phyloP scores from a whole-genome alignment of 2,113 vertebrate genomes.

The Crotalus viridis region DNA sequence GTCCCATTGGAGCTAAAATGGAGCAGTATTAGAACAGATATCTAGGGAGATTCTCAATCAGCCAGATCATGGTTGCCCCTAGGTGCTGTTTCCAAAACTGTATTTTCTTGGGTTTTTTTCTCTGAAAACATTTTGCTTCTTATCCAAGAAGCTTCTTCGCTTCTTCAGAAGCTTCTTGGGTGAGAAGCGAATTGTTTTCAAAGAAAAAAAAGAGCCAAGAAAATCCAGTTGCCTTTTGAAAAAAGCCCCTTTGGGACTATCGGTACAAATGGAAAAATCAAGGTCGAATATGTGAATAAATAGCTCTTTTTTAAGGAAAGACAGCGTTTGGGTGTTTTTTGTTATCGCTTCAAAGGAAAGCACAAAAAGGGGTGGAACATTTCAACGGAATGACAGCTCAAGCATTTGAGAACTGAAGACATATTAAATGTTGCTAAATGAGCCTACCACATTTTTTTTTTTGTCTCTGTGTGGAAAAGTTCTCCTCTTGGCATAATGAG shows the following conservation, averaged over 20 bases:
- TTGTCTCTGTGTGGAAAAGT: neutral
- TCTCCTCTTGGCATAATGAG: neutral
- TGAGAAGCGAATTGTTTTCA: too few relatives aligned
- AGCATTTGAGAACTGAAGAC: slow-evolving; percentile 10
- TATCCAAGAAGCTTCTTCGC: too few relatives aligned
- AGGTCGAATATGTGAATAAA: neutral
- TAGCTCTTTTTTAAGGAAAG: neutral
- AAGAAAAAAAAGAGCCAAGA: too few relatives aligned
- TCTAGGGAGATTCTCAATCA: neutral
- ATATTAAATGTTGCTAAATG: neutral
- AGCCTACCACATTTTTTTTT: neutral
- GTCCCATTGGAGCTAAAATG: neutral
- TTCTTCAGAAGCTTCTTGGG: too few relatives aligned
- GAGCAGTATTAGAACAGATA: neutral
- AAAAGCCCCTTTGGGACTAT: neutral
- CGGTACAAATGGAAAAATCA: neutral
- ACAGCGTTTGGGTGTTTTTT: neutral
- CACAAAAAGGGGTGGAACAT: neutral
- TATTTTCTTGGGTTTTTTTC: too few relatives aligned
- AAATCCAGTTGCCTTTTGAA: neutral
- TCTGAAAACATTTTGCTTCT: too few relatives aligned
- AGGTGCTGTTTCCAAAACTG: neutral
- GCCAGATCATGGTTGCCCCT: neutral
- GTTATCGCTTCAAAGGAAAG: neutral
- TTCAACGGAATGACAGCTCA: neutral